Conservation (phyloP, 2,797 vertebrate genomes). For the Crenuchus spilurus region DNA sequence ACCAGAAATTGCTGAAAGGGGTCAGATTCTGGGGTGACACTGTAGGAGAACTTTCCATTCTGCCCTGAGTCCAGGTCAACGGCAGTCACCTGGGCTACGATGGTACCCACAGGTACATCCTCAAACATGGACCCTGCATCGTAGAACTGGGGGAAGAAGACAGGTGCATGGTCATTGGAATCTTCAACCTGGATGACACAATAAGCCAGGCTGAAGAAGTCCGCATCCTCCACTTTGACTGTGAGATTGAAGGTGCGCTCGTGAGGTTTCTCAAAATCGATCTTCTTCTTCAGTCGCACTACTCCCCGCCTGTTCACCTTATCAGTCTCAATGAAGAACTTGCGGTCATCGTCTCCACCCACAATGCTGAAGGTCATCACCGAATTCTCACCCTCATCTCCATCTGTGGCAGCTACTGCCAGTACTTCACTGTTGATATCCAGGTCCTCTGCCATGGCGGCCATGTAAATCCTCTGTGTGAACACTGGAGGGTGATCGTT, state of each 20-base stretch:
- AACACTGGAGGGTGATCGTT: conserved; percentile 89
- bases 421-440: conserved; percentile 83
- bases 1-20: conserved; percentile 81
- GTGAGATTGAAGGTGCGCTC: conserved; percentile 90
- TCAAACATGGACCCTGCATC: conserved; percentile 82
- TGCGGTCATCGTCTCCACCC: conserved; percentile 84
- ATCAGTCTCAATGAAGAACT: conserved; percentile 89
- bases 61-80: conserved; percentile 86
- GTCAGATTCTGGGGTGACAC: conserved; percentile 80
- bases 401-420: conserved; percentile 82
- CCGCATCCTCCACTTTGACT: conserved; percentile 85
- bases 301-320: conserved; percentile 78
- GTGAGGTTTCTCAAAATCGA: conserved; percentile 88
- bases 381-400: conserved; percentile 86
- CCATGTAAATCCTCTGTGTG: conserved; percentile 79
- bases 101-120: conserved; percentile 80
- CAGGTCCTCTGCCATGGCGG: conserved; percentile 80
- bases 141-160: conserved; percentile 87
- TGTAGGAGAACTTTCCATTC: conserved; percentile 85
- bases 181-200: conserved; percentile 88
- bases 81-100: conserved; percentile 84
- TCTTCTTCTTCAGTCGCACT: conserved; percentile 80
- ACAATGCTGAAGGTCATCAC: conserved; percentile 86
- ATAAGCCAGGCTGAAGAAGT: conserved; percentile 82
- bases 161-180: conserved; percentile 85